phyloP scores from a whole-genome alignment of 2,888 invertebrate species.

The Epinotia brunnichana region DNA sequence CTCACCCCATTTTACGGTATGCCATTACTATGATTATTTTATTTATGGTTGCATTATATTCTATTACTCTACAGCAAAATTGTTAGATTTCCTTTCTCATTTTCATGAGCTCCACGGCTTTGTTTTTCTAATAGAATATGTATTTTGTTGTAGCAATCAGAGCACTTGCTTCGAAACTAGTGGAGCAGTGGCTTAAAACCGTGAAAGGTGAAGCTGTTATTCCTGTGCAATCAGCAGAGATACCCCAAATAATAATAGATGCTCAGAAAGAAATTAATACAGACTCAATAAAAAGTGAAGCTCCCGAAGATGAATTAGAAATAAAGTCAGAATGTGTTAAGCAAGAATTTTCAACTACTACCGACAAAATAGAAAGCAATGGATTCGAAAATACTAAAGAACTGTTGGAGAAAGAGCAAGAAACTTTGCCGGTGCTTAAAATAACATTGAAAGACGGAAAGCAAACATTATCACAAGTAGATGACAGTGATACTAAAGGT shows the following conservation, averaged over 20 bases:
- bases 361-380: slow-evolving; percentile 32
- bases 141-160: slow-evolving; percentile 86
- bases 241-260: slow-evolving; percentile 69
- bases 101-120: neutral
- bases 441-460: slow-evolving; percentile 89
- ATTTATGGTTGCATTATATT: neutral
- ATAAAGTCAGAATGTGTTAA: slow-evolving; percentile 42
- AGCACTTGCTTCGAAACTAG: slow-evolving; percentile 90
- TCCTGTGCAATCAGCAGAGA: slow-evolving; percentile 68
- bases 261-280: slow-evolving; percentile 58
- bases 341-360: slow-evolving; percentile 47
- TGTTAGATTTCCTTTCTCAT: neutral
- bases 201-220: slow-evolving; percentile 89
- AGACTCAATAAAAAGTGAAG: slow-evolving; percentile 52
- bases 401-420: slow-evolving; percentile 62
- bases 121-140: slow-evolving; percentile 45
- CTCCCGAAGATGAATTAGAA: slow-evolving; percentile 48
- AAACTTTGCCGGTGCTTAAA: slow-evolving; percentile 80
- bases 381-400: slow-evolving; percentile 48
- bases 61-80: neutral
- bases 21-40: no score
- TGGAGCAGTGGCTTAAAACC: slow-evolving; percentile 95
- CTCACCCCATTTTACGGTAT: no score
- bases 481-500: slow-evolving; percentile 66
- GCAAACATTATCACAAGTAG: slow-evolving; percentile 86